A percentile compares a stretch with the other conserved stretches of the same genome.
Evolutionary conservation across 1,140 invertebrate genomes (phyloP).

Genomic region (Lysiphlebus fabarum): DNA sequence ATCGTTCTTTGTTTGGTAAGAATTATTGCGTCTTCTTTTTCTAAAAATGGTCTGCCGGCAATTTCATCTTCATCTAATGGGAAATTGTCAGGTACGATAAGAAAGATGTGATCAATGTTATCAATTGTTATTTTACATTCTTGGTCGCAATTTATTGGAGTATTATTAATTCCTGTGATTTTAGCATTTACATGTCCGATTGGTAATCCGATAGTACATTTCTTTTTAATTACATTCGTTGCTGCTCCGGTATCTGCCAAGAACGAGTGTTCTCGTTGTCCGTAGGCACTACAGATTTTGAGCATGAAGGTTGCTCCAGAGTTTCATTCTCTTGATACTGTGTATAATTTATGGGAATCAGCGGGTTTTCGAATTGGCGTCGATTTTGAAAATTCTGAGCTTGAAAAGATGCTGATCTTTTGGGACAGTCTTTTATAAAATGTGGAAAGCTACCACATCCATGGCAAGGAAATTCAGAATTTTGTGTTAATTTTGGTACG

Average conservation of each 20-base stretch:
- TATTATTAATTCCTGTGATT: slow-evolving; percentile 17
- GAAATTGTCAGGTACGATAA: slow-evolving; percentile 9
- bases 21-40: slow-evolving; percentile 17
- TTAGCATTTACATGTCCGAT: slow-evolving; percentile 1
- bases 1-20: slow-evolving; percentile 2
- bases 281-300: slow-evolving; percentile 8
- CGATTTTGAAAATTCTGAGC: slow-evolving; percentile 7
- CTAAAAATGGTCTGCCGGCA: slow-evolving; percentile 7
- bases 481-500: too few relatives aligned
- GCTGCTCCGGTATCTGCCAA: slow-evolving; percentile 17
- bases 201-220: slow-evolving; percentile 3
- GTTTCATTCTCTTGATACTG: slow-evolving; percentile 13
- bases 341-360: slow-evolving; percentile 11
- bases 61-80: slow-evolving; percentile 10
- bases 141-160: slow-evolving; percentile 7
- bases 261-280: slow-evolving; percentile 16
- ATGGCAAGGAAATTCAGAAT: too few relatives aligned
- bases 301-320: slow-evolving; percentile 12
- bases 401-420: not conserved
- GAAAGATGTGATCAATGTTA: slow-evolving; percentile 7
- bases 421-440: slow-evolving; percentile 14
- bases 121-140: slow-evolving; percentile 14
- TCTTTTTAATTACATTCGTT: slow-evolving; percentile 11
- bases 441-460: slow-evolving; percentile 2
- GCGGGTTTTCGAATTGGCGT: not conserved